Evolutionary conservation across 2,113 vertebrate species (phyloP).

Genomic region (Elaphurus davidianus): DNA sequence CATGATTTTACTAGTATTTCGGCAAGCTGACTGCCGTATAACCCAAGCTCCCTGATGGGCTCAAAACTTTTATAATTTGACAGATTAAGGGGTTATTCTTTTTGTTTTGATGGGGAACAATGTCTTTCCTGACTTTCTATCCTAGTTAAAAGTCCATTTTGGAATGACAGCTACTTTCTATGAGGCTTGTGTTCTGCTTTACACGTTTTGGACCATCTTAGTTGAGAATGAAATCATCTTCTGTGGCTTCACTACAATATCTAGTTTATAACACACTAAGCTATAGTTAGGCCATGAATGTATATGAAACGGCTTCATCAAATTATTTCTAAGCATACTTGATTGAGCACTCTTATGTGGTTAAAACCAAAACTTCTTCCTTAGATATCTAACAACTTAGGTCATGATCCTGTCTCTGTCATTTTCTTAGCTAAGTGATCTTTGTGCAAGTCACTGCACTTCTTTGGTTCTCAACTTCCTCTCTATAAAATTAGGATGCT

Average conservation of each 20-base stretch:
- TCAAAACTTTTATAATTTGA: not conserved
- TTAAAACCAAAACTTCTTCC: not conserved
- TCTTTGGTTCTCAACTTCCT: not conserved
- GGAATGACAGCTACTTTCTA: not conserved
- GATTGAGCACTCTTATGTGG: not conserved
- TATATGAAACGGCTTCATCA: slow-evolving; percentile 28
- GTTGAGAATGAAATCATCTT: slow-evolving; percentile 28
- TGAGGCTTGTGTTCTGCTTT: not conserved
- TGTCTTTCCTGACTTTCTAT: not conserved
- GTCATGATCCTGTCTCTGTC: not conserved
- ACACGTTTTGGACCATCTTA: not conserved
- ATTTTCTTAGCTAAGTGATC: not conserved
- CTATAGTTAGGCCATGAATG: not conserved
- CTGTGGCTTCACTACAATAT: not conserved
- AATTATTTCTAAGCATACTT: slow-evolving; percentile 20
- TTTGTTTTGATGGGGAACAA: not conserved
- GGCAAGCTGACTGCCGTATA: not conserved
- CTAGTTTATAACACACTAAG: not conserved
- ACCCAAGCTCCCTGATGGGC: not conserved
- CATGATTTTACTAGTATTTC: not conserved
- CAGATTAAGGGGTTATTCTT: not conserved
- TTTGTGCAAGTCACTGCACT: not conserved
- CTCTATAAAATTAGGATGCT: not conserved
- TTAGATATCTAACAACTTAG: not conserved
- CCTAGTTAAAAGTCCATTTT: not conserved